phyloP scores from a whole-genome alignment of 2,797 vertebrate species.

The Varecia variegata region DNA sequence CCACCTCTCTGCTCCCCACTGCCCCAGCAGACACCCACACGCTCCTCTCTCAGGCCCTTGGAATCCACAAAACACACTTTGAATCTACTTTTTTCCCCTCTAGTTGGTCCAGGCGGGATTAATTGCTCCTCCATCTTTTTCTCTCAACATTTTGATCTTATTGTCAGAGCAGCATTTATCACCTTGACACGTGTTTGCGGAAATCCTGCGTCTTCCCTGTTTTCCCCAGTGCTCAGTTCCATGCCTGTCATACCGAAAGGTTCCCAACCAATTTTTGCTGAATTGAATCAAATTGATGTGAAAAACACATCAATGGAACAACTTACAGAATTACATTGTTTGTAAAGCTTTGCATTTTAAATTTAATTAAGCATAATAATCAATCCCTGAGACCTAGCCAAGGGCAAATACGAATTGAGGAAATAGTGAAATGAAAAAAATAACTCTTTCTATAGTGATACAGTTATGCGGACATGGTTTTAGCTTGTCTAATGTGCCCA shows the following conservation, averaged over 20 bases:
- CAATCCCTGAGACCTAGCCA: not conserved
- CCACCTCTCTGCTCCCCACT: too few species aligned
- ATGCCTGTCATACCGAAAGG: not conserved
- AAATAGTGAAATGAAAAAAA: not conserved
- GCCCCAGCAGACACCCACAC: not conserved
- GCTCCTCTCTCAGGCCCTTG: not conserved
- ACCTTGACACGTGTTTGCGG: not conserved
- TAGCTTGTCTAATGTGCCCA: not conserved
- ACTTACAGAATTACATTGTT: not conserved
- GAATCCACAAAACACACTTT: not conserved
- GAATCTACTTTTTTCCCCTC: not conserved
- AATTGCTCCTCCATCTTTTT: not conserved
- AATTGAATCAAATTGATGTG: not conserved
- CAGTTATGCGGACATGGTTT: not conserved
- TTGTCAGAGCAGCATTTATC: not conserved
- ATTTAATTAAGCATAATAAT: not conserved
- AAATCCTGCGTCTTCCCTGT: not conserved
- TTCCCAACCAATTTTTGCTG: not conserved
- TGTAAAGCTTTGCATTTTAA: slow-evolving; percentile 5
- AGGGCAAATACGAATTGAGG: not conserved
- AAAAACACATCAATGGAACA: not conserved
- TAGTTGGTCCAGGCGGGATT: not conserved
- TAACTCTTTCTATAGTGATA: not conserved
- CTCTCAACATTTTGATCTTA: not conserved
- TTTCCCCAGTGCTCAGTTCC: not conserved